Evolutionary conservation across 2,888 invertebrate genomes (phyloP).

Genomic region (Rhimphoctona megacephalus): DNA sequence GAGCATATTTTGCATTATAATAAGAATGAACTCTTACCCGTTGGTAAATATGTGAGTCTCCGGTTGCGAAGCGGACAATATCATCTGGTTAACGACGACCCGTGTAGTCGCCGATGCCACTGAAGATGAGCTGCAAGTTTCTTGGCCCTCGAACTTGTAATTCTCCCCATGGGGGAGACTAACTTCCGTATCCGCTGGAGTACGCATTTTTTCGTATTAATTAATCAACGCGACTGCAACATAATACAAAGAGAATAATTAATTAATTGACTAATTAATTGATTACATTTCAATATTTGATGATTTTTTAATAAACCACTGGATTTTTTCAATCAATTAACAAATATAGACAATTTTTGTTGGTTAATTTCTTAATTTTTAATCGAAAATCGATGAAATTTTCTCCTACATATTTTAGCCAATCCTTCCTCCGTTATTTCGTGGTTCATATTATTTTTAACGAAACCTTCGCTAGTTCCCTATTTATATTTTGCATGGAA

Average conservation of each 20-base stretch:
- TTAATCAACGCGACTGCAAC: slow-evolving; percentile 26
- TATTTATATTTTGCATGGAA: background rate
- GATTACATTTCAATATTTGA: background rate
- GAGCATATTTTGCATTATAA: slow-evolving; percentile 35
- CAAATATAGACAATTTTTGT: background rate
- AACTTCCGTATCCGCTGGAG: slow-evolving; percentile 80
- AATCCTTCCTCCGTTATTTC: background rate
- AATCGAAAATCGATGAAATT: slow-evolving; percentile 4
- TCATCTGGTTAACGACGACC: slow-evolving; percentile 76
- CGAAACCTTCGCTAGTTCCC: slow-evolving; percentile 11
- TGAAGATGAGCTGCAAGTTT: slow-evolving; percentile 72
- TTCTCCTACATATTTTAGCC: background rate
- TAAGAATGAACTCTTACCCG: slow-evolving; percentile 74
- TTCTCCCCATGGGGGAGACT: slow-evolving; percentile 78
- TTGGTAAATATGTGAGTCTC: slow-evolving; percentile 81
- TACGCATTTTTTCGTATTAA: slow-evolving; percentile 77
- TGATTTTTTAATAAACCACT: background rate
- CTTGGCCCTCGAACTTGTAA: slow-evolving; percentile 78
- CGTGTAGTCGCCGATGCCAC: slow-evolving; percentile 67
- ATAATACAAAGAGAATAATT: background rate
- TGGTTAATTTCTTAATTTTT: background rate
- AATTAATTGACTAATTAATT: background rate
- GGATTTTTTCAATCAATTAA: background rate
- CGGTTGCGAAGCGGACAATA: slow-evolving; percentile 78
- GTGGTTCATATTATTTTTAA: slow-evolving; percentile 8